Percentiles rank a stretch among this genome's conserved stretches.
These are phyloP conservation scores for Rhinophrynus dorsalis DNA, from an alignment of 2,797 vertebrate genomes.

Conservation along the genomic window DNA sequence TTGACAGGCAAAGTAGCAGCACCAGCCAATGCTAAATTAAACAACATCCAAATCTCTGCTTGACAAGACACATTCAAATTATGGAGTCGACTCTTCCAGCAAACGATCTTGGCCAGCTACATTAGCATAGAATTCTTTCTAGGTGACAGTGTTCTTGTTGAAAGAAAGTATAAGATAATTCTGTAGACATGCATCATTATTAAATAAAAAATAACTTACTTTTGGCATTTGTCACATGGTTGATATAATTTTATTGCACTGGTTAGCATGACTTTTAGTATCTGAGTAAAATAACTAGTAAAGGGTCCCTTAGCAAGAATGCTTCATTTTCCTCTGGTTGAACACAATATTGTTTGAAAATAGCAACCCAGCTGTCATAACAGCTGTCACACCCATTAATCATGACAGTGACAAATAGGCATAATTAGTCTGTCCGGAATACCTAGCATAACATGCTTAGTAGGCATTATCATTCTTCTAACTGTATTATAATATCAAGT, in stretches of 20 bases:
- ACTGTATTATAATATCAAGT: conserved; percentile 60
- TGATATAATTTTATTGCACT: conserved; percentile 66
- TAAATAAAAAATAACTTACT: conserved; percentile 62
- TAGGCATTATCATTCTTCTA: conserved; percentile 55
- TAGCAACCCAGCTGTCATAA: conserved; percentile 79
- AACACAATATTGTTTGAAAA: conserved; percentile 75
- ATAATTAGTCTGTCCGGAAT: conserved; percentile 79
- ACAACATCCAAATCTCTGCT: conserved; percentile 65
- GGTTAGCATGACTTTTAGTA: conserved; percentile 64
- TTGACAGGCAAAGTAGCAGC: conserved; percentile 56
- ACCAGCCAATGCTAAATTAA: conserved; percentile 61
- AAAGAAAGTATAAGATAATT: conserved; percentile 64
- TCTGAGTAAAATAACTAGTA: conserved; percentile 64
- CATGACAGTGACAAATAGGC: conserved; percentile 78
- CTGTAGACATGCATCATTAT: conserved; percentile 57
- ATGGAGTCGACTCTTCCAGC: conserved; percentile 60
- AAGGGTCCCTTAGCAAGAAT: conserved; percentile 61
- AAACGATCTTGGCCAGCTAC: conserved; percentile 66
- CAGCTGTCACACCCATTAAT: conserved; percentile 79
- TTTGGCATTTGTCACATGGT: conserved; percentile 67
- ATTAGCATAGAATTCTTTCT: conserved; percentile 62
- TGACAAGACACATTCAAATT: conserved; percentile 71
- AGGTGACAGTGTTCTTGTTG: conserved; percentile 69
- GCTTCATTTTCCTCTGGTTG: conserved; percentile 77
- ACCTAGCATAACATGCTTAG: conserved; percentile 66